A percentile compares a stretch with the other conserved stretches of the same genome.
phyloP scores from a whole-genome alignment of 2,797 vertebrate species.

The Megalops cyprinoides region DNA sequence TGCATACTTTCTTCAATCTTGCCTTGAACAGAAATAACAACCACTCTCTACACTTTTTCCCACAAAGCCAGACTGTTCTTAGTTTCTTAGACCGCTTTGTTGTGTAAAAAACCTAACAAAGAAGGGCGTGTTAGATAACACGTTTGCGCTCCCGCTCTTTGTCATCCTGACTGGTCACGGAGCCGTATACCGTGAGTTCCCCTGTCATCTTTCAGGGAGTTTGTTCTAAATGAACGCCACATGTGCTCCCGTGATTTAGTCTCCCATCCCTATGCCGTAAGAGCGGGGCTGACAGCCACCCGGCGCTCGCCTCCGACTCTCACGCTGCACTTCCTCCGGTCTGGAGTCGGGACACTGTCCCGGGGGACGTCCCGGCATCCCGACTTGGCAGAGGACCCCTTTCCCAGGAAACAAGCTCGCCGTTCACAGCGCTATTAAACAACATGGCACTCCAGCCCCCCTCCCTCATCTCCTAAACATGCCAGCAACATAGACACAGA shows the following conservation, averaged over 20 bases:
- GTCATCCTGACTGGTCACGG: slow-evolving; percentile 75
- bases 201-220: slow-evolving; percentile 63
- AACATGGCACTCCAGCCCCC: slow-evolving; percentile 69
- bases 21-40: not conserved
- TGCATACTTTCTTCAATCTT: too few relatives aligned
- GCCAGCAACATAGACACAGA: not conserved
- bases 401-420: slow-evolving; percentile 90
- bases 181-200: slow-evolving; percentile 71
- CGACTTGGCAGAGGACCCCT: slow-evolving; percentile 82
- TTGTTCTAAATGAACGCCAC: slow-evolving; percentile 77
- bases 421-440: slow-evolving; percentile 74
- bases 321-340: slow-evolving; percentile 77
- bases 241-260: slow-evolving; percentile 67
- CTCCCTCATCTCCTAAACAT: slow-evolving; percentile 55
- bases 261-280: slow-evolving; percentile 65
- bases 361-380: slow-evolving; percentile 84
- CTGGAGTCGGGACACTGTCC: slow-evolving; percentile 76
- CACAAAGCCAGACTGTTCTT: not conserved
- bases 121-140: not conserved
- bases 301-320: slow-evolving; percentile 65
- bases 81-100: not conserved
- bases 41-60: not conserved
- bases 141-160: slow-evolving; percentile 66
- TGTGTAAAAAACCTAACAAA: not conserved
- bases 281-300: slow-evolving; percentile 66